Conservation (phyloP, 2,888 invertebrate species). For the Apodemia mormo region DNA sequence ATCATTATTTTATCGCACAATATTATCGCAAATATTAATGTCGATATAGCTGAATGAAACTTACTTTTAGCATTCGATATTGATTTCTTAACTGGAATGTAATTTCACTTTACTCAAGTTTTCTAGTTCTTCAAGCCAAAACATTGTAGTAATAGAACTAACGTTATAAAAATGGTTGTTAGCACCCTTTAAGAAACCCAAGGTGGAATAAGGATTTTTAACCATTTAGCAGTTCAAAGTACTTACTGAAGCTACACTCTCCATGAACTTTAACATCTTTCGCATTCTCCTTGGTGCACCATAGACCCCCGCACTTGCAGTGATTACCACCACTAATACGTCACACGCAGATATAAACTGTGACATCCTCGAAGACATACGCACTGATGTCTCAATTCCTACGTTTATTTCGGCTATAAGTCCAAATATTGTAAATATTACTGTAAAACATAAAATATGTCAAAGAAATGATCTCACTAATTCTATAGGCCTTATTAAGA, state of each 20-base stretch:
- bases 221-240: background rate
- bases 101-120: no score
- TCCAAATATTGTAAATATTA: conserved; percentile 70
- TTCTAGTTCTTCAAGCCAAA: no score
- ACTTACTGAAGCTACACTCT: conserved; percentile 70
- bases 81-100: no score
- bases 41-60: no score
- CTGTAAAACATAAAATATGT: conserved; percentile 46
- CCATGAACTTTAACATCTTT: conserved; percentile 74
- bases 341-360: conserved; percentile 81
- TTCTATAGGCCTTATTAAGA: no score
- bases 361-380: conserved; percentile 79
- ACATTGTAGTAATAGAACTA: no score
- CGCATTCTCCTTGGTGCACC: conserved; percentile 78
- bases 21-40: no score
- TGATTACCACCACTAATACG: conserved; percentile 76
- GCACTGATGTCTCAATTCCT: conserved; percentile 76
- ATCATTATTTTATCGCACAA: no score
- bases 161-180: no score
- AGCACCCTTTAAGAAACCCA: no score
- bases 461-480: background rate
- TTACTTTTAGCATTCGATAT: no score
- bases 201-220: no score
- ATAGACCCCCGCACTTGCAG: conserved; percentile 76
- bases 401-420: conserved; percentile 77